A percentile compares a stretch with the other conserved stretches of the same genome.
Conservation (phyloP, 2,888 invertebrate genomes). For the Galeruca laticollis region DNA sequence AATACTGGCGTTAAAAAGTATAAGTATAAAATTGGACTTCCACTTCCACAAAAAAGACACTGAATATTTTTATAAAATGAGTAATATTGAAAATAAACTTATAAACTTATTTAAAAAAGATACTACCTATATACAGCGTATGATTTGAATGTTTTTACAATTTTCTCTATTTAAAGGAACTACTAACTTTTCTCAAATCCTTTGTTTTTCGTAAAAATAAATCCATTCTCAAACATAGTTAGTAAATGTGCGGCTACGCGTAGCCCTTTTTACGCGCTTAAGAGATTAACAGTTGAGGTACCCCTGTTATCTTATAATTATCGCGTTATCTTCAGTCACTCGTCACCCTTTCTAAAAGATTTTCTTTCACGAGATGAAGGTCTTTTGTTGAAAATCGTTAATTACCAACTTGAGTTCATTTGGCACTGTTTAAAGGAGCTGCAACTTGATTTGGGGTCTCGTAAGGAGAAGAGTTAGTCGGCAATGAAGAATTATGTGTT, state of each 20-base stretch:
- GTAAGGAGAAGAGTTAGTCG: neutral
- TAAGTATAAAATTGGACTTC: too few relatives aligned
- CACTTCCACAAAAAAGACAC: too few relatives aligned
- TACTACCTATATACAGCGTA: too few relatives aligned
- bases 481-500: conserved; percentile 12
- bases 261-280: conserved; percentile 61
- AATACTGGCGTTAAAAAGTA: too few relatives aligned
- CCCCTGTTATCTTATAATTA: conserved; percentile 61
- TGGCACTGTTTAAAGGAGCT: conserved; percentile 34
- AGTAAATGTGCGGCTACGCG: conserved; percentile 59
- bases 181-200: too few relatives aligned
- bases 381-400: conserved; percentile 39
- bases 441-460: conserved; percentile 35
- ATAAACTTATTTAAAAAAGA: too few relatives aligned
- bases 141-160: too few relatives aligned
- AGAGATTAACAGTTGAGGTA: conserved; percentile 61
- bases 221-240: conserved; percentile 60
- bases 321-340: conserved; percentile 50
- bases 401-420: conserved; percentile 41
- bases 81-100: too few relatives aligned
- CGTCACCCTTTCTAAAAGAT: conserved; percentile 47
- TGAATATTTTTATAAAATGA: too few relatives aligned
- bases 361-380: conserved; percentile 34
- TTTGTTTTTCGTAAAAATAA: too few relatives aligned
- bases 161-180: too few relatives aligned